Conservation (phyloP, 1,140 invertebrate species). For the Zophobas atratus region DNA sequence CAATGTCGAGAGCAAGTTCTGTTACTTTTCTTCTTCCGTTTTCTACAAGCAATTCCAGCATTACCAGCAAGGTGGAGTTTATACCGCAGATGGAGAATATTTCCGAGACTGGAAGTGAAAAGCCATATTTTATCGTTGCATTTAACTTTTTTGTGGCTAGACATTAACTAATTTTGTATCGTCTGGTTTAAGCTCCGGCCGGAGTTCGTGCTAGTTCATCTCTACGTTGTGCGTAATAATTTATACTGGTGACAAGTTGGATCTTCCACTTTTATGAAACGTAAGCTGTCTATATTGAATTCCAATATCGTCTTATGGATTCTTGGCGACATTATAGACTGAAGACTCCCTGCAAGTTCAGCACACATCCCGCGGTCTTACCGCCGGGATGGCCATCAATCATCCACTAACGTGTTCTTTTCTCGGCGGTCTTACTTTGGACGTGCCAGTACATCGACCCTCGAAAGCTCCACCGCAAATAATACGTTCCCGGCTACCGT, state of each 20-base stretch:
- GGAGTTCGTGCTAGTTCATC: too few relatives aligned
- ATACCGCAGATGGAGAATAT: too few relatives aligned
- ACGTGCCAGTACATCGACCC: conserved; percentile 46
- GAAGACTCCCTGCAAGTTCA: conserved; percentile 29
- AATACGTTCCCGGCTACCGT: conserved; percentile 38
- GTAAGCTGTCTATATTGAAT: conserved; percentile 33
- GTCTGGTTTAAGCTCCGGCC: too few relatives aligned
- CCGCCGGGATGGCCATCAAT: conserved; percentile 46
- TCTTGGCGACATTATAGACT: conserved; percentile 28
- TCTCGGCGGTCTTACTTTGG: conserved; percentile 19
- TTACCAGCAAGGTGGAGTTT: too few relatives aligned
- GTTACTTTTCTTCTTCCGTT: too few relatives aligned
- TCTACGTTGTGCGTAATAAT: conserved; percentile 5
- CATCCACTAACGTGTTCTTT: conserved; percentile 36
- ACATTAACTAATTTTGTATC: too few relatives aligned
- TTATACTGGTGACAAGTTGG: conserved; percentile 35
- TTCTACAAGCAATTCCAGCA: too few relatives aligned
- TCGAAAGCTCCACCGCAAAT: conserved; percentile 36
- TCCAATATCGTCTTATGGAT: conserved; percentile 33
- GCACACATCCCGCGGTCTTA: conserved; percentile 34
- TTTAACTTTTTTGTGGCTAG: too few relatives aligned
- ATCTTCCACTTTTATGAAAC: conserved; percentile 27
- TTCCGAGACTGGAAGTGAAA: too few relatives aligned
- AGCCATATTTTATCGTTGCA: too few relatives aligned
- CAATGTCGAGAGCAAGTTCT: too few relatives aligned